Conservation (phyloP, 1,140 invertebrate species). For the Drosophila nebulosa region DNA sequence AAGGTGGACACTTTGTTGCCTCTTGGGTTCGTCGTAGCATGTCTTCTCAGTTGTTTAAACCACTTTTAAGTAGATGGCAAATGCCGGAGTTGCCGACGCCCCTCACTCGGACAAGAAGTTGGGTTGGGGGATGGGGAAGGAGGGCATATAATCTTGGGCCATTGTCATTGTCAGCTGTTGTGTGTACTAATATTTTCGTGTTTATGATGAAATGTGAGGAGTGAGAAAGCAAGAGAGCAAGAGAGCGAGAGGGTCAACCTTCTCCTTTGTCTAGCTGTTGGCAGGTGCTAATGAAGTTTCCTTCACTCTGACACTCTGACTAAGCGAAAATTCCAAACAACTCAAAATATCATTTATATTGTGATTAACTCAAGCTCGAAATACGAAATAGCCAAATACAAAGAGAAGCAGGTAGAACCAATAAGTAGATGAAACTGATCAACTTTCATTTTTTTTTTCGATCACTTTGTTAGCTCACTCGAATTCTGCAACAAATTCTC, state of each 20-base stretch:
- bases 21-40: constrained; percentile 39
- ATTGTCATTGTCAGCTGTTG: constrained; percentile 70
- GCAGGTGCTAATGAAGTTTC: constrained; percentile 78
- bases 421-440: too few relatives aligned
- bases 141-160: constrained; percentile 27
- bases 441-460: too few relatives aligned
- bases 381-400: too few relatives aligned
- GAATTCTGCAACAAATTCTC: constrained; percentile 30
- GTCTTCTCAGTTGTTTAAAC: constrained; percentile 56
- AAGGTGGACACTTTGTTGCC: constrained; percentile 41
- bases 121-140: not conserved
- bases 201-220: constrained; percentile 22
- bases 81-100: not conserved
- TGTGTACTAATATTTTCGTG: constrained; percentile 73
- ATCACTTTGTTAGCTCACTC: too few relatives aligned
- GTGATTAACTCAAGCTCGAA: not conserved
- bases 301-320: constrained; percentile 23
- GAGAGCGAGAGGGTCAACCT: not conserved
- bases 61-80: constrained; percentile 63
- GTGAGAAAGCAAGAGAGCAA: too few relatives aligned
- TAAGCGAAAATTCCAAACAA: constrained; percentile 1
- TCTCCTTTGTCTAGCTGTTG: constrained; percentile 18
- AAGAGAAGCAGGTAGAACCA: too few relatives aligned
- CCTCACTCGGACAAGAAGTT: too few relatives aligned
- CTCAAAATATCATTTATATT: not conserved